Evolutionary conservation across 2,888 invertebrate genomes (phyloP).

Genomic region (Aromia moschata): DNA sequence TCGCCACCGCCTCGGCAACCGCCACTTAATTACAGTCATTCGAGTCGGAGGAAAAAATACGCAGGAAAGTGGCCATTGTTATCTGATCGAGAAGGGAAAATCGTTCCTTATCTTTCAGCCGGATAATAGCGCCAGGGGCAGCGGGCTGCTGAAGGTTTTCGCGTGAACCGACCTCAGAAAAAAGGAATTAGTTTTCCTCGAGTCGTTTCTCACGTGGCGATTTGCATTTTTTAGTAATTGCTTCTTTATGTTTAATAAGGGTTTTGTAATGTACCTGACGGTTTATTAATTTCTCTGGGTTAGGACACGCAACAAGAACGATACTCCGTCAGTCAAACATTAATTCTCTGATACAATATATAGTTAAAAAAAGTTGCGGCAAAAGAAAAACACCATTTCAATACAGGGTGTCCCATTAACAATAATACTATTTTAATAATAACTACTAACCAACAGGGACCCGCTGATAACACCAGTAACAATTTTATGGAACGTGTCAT

Average conservation of each 20-base stretch:
- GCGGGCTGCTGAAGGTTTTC: slow-evolving; percentile 17
- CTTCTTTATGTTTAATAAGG: background rate
- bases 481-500: too few relatives aligned
- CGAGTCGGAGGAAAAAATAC: slow-evolving; percentile 30
- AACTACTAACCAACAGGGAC: too few relatives aligned
- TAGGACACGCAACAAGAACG: too few relatives aligned
- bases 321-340: too few relatives aligned
- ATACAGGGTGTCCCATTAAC: too few relatives aligned
- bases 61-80: slow-evolving; percentile 36
- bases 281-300: too few relatives aligned
- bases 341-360: too few relatives aligned
- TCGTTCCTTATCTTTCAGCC: slow-evolving; percentile 36
- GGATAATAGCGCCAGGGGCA: slow-evolving; percentile 33
- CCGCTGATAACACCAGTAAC: too few relatives aligned
- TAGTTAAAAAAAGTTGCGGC: too few relatives aligned
- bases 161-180: slow-evolving; percentile 38
- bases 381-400: too few relatives aligned
- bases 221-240: slow-evolving; percentile 34
- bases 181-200: slow-evolving; percentile 37
- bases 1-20: slow-evolving; percentile 34
- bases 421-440: too few relatives aligned
- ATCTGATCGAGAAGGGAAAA: slow-evolving; percentile 42
- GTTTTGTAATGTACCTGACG: too few relatives aligned
- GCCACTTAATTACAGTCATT: slow-evolving; percentile 40
- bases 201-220: slow-evolving; percentile 30